Base-by-base conservation (phyloP, 2,113 vertebrate species). In the Coracopsis vasa region DNA sequence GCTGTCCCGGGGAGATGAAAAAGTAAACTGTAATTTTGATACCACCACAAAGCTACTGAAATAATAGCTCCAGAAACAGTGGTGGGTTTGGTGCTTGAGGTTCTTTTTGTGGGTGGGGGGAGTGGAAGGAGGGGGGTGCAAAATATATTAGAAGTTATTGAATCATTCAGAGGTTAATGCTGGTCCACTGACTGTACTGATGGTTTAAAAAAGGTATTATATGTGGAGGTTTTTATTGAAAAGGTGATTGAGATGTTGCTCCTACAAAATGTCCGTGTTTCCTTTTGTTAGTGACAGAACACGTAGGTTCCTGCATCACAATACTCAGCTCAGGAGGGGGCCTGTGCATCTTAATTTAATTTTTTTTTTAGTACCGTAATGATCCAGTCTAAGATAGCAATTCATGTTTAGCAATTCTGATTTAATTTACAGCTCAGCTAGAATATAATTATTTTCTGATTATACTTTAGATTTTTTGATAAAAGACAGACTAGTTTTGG, bases 401-500 rank as follows among this genome's bases (percentile, higher is more conserved):
- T 77, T 91, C 27, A 2, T 90, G 80, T 95, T 95, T 97, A 95
- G 91, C 86, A 96, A 95, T 96, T 97, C 96, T 96, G 96, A 95
- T 96, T 96, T 94, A 96, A 97, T 97, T 97, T 97, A 94, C 95
- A 93, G 80, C 86, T 94, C 86, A 71, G 88, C 92, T 95, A 97
- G 95, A 96, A 94, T 97, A 84, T 96, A 95, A 97, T 97, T 97
- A 95, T 97, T 96, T 96, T 92, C 74, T 96, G 83, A 94, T 94
- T 93, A 92, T 95, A 56, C 28, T 90, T 95, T 10, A 87, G 64
- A 86, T 95, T 92, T 95, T 77, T 24, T 86, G 58, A 75, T 91
- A 84, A 77, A 94, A 89, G 27, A 47, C 35, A 74, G 82, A 64
- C 71, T 72, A 24, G 18, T 91, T 93, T 83, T 91, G 41, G 93